A percentile compares a stretch with the other conserved stretches of the same genome.
Conservation (phyloP, 1,140 invertebrate species). For the Druon quercuslanigerum region DNA sequence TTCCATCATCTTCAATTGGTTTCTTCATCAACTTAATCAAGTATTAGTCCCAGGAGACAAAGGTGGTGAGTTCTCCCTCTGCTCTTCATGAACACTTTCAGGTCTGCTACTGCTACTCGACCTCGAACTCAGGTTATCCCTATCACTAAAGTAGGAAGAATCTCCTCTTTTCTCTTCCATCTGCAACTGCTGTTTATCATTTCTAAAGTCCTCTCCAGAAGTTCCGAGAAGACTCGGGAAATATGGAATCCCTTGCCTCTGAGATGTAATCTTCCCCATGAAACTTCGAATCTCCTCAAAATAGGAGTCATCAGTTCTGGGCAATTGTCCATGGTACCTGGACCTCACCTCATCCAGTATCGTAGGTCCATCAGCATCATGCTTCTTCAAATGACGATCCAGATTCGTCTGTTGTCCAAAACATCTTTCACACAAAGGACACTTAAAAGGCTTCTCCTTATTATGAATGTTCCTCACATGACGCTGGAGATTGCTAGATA, state of each 20-base stretch:
- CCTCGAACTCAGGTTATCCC: slow-evolving; percentile 77
- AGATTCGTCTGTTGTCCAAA: slow-evolving; percentile 99
- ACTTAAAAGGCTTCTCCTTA: slow-evolving; percentile 94
- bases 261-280: slow-evolving; percentile 91
- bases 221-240: slow-evolving; percentile 66
- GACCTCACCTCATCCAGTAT: slow-evolving; percentile 80
- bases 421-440: slow-evolving; percentile 90
- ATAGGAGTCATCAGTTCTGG: slow-evolving; percentile 85
- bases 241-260: slow-evolving; percentile 69
- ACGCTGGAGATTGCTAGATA: slow-evolving; percentile 98
- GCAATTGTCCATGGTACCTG: slow-evolving; percentile 69
- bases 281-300: slow-evolving; percentile 96
- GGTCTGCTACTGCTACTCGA: slow-evolving; percentile 76
- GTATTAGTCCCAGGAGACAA: slow-evolving; percentile 72
- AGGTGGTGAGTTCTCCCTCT: slow-evolving; percentile 68
- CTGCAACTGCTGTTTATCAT: slow-evolving; percentile 70
- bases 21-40: slow-evolving; percentile 51
- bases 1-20: not conserved
- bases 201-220: slow-evolving; percentile 65
- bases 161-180: slow-evolving; percentile 75
- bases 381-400: slow-evolving; percentile 97
- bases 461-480: slow-evolving; percentile 99
- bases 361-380: slow-evolving; percentile 92
- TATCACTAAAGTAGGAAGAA: slow-evolving; percentile 77
- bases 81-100: slow-evolving; percentile 71